Percentiles rank a stretch among this genome's conserved stretches.
Conservation (phyloP, 2,113 vertebrate species). For the Pitta sordida region DNA sequence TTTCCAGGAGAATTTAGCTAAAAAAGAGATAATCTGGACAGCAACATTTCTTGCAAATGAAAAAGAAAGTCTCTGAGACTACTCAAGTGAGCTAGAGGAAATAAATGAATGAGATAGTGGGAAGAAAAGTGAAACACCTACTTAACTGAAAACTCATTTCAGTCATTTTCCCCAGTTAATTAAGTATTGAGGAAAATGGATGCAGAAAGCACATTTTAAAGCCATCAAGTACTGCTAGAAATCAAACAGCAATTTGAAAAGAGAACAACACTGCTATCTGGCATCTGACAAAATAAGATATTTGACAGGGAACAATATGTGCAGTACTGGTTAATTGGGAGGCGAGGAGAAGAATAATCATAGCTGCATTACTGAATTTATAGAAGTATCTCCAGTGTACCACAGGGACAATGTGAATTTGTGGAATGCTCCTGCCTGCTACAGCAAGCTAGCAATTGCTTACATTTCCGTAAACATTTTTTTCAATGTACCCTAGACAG, state of each 20-base stretch:
- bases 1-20: neutral
- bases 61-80: neutral
- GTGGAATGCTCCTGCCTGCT: constrained; percentile 34
- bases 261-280: constrained; percentile 46
- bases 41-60: neutral
- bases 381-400: neutral
- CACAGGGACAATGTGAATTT: neutral
- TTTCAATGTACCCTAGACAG: neutral
- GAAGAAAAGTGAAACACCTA: constrained; percentile 45
- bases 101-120: constrained; percentile 33
- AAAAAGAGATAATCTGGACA: neutral
- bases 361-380: constrained; percentile 52
- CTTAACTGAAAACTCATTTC: constrained; percentile 49
- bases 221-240: constrained; percentile 57
- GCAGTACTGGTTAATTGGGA: constrained; percentile 58
- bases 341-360: constrained; percentile 48
- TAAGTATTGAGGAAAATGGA: constrained; percentile 58
- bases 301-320: constrained; percentile 61
- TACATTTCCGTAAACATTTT: neutral
- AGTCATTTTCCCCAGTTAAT: constrained; percentile 49
- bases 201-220: constrained; percentile 52
- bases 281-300: constrained; percentile 52
- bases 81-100: neutral
- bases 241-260: constrained; percentile 61
- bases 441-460: constrained; percentile 17